A percentile compares a stretch with the other conserved stretches of the same genome.
These are phyloP conservation scores for Beris chalybata DNA, from an alignment of 2,888 invertebrate genomes.

Conservation along the genomic window DNA sequence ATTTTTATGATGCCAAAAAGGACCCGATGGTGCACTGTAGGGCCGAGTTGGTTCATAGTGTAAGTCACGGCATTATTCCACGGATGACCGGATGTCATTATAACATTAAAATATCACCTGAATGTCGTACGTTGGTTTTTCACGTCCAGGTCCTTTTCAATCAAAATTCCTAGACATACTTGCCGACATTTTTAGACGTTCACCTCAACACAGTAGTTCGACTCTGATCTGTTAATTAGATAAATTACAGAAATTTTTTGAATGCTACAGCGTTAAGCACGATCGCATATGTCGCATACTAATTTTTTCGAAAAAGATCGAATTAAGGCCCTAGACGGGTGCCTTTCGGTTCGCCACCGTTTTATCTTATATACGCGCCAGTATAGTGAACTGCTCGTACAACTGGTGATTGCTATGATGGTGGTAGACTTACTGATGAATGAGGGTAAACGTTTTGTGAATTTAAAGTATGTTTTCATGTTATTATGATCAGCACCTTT, in stretches of 20 bases:
- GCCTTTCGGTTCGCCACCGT: slow-evolving; percentile 1
- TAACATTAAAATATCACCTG: slow-evolving; percentile 36
- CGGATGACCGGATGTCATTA: slow-evolving; percentile 37
- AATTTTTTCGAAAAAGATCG: slow-evolving; percentile 15
- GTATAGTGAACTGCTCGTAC: not conserved
- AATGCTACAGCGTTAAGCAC: slow-evolving; percentile 35
- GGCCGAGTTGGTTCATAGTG: not conserved
- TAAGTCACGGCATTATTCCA: not conserved
- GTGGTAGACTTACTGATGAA: slow-evolving; percentile 36
- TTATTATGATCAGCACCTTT: slow-evolving; percentile 20
- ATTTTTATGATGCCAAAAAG: slow-evolving; percentile 16
- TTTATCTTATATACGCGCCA: slow-evolving; percentile 1
- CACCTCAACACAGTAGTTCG: slow-evolving; percentile 19
- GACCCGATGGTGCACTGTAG: slow-evolving; percentile 1
- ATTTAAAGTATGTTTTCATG: slow-evolving; percentile 35
- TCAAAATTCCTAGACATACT: slow-evolving; percentile 38
- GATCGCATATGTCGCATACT: slow-evolving; percentile 35
- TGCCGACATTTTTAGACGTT: slow-evolving; percentile 11
- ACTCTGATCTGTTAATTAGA: slow-evolving; percentile 39
- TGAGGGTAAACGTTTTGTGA: slow-evolving; percentile 37
- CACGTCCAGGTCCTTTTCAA: slow-evolving; percentile 23
- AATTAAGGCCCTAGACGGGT: slow-evolving; percentile 25
- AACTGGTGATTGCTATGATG: slow-evolving; percentile 22
- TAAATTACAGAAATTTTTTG: slow-evolving; percentile 40
- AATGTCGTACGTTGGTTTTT: slow-evolving; percentile 7